Evolutionary conservation across 2,888 invertebrate genomes (phyloP).

Genomic region (Mythimna pallens): DNA sequence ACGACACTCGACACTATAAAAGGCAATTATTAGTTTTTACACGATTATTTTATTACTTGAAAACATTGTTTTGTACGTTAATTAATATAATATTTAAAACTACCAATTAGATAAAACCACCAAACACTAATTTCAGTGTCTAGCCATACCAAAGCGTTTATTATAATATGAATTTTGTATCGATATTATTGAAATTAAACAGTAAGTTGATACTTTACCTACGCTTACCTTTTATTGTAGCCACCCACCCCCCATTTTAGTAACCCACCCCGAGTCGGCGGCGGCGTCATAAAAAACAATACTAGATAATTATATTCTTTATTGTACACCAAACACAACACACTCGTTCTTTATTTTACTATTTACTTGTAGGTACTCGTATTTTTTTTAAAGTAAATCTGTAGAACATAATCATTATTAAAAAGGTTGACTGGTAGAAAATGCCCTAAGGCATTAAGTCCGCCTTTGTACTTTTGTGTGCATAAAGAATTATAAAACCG

Average conservation of each 20-base stretch:
- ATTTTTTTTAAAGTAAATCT: too few relatives aligned
- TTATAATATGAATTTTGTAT: constrained; percentile 75
- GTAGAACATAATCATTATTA: too few relatives aligned
- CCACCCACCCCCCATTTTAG: too few relatives aligned
- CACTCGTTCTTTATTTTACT: too few relatives aligned
- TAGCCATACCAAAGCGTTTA: constrained; percentile 76
- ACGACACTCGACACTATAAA: constrained; percentile 16
- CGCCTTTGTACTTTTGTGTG: too few relatives aligned
- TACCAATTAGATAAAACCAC: constrained; percentile 29
- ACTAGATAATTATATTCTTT: too few relatives aligned
- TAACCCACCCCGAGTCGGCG: not conserved
- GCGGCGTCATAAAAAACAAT: too few relatives aligned
- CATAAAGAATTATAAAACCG: too few relatives aligned
- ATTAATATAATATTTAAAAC: not conserved
- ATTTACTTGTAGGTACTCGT: too few relatives aligned
- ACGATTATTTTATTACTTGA: constrained; percentile 11
- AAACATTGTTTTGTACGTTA: not conserved
- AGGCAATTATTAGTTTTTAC: constrained; percentile 28
- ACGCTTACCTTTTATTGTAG: constrained; percentile 52
- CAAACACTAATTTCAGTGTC: constrained; percentile 38
- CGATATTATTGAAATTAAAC: constrained; percentile 75
- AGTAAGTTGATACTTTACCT: constrained; percentile 84
- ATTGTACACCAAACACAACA: too few relatives aligned
- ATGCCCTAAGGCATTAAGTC: too few relatives aligned
- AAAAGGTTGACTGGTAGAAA: too few relatives aligned